Evolutionary conservation across 1,140 invertebrate genomes (phyloP).

Genomic region (Gerris buenoi): DNA sequence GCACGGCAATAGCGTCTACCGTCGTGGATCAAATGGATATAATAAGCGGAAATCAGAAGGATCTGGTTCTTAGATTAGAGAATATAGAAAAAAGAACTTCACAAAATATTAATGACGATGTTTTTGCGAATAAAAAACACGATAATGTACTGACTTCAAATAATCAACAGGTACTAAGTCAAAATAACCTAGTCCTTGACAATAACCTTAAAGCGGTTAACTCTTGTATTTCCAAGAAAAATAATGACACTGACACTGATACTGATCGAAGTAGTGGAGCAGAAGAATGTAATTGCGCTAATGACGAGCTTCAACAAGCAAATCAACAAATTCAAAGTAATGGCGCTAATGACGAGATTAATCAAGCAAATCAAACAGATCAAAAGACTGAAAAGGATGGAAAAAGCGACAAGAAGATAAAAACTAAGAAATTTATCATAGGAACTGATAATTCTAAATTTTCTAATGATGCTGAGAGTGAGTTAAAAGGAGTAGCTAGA

Average conservation of each 20-base stretch:
- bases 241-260: background rate
- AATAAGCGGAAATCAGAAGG: no score
- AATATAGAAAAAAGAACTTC: no score
- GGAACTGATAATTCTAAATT: background rate
- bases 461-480: background rate
- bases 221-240: background rate
- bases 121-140: background rate
- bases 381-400: background rate
- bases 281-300: background rate
- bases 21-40: no score
- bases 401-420: background rate
- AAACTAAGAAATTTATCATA: background rate
- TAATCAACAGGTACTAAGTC: background rate
- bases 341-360: background rate
- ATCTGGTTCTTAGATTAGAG: no score
- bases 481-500: background rate
- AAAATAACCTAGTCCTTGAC: background rate
- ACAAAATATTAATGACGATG: background rate
- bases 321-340: background rate
- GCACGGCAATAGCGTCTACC: no score
- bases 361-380: background rate
- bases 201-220: background rate
- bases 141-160: background rate
- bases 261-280: background rate
- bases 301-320: background rate